These are phyloP conservation scores for Poeciliopsis infans DNA, from an alignment of 2,797 vertebrate genomes.

Conservation along the genomic window DNA sequence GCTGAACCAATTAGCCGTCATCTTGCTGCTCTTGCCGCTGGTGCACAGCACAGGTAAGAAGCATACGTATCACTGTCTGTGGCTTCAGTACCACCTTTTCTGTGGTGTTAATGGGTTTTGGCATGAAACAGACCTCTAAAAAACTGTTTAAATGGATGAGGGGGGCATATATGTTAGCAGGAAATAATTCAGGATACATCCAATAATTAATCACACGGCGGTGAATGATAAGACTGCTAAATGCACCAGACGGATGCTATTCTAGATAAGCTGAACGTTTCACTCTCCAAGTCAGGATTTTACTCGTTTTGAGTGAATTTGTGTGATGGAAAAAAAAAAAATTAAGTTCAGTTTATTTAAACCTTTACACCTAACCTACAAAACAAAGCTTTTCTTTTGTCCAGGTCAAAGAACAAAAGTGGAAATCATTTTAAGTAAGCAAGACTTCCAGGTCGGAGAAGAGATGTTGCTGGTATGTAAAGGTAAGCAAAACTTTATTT, in stretches of 20 bases:
- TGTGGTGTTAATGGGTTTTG: not conserved
- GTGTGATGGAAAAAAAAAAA: too few species aligned
- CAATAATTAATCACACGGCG: not conserved
- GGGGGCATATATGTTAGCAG: not conserved
- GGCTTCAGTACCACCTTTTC: not conserved
- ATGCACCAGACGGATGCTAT: not conserved
- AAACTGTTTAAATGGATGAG: not conserved
- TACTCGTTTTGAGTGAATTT: not conserved
- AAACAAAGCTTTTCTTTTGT: not conserved
- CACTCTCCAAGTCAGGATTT: not conserved
- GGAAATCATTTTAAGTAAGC: conserved; percentile 49
- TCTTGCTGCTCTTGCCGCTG: conserved; percentile 50
- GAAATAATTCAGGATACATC: conserved; percentile 10
- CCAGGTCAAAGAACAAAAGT: conserved; percentile 64
- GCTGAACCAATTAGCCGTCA: conserved; percentile 39
- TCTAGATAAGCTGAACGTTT: not conserved
- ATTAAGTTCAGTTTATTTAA: not conserved
- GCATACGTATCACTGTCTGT: not conserved
- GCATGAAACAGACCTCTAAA: not conserved
- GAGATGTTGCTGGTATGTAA: conserved; percentile 74
- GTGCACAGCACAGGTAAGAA: conserved; percentile 67
- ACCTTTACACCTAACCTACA: not conserved
- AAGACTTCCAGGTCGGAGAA: conserved; percentile 64
- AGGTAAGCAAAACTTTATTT: conserved; percentile 61
- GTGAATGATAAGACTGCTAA: not conserved